These are phyloP conservation scores for Pseudocheirus occidentalis DNA, from an alignment of 2,797 vertebrate species.

Conservation along the genomic window DNA sequence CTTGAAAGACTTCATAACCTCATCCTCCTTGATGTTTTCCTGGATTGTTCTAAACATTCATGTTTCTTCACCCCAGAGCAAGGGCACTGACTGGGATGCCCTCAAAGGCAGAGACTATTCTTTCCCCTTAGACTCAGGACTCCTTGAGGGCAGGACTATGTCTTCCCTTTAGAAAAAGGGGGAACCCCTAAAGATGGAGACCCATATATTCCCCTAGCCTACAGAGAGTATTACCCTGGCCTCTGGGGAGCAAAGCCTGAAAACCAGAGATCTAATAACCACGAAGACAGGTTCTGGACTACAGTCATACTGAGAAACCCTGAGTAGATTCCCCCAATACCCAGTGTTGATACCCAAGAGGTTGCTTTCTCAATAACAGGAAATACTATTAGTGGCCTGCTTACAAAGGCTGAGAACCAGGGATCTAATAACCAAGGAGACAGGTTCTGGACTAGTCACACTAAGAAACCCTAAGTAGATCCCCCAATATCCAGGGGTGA, in stretches of 20 bases:
- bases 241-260: neutral
- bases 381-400: too few species aligned
- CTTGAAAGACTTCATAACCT: conserved; percentile 46
- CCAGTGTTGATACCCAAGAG: too few species aligned
- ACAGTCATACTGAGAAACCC: neutral
- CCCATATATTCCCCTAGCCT: neutral
- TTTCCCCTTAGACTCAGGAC: neutral
- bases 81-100: neutral
- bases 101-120: neutral
- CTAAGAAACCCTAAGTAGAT: neutral
- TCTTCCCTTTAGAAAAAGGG: neutral
- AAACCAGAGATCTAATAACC: neutral
- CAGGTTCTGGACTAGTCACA: neutral
- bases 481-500: neutral
- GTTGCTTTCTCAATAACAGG: too few species aligned
- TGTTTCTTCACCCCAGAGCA: neutral
- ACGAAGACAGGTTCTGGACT: neutral
- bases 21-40: conserved; percentile 49
- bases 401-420: neutral
- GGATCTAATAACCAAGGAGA: neutral
- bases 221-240: neutral
- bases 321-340: neutral
- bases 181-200: neutral
- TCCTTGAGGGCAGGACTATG: neutral
- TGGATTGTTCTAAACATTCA: conserved; percentile 3